These are phyloP conservation scores for Dryobota labecula DNA, from an alignment of 2,888 invertebrate species.

Conservation along the genomic window DNA sequence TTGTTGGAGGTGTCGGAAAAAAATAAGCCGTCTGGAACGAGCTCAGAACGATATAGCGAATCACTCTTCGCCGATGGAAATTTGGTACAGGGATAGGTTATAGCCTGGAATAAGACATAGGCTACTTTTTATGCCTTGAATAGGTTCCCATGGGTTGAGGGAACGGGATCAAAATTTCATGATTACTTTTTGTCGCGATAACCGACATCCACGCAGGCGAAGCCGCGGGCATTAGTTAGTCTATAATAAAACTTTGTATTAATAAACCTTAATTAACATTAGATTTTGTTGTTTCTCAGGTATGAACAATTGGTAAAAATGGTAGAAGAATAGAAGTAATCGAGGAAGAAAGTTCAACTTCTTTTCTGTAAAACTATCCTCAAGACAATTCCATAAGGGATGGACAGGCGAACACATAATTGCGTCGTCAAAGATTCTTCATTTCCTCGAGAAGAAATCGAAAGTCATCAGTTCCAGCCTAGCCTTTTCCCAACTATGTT, in stretches of 20 bases:
- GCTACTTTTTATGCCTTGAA: too few relatives aligned
- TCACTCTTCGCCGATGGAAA: too few relatives aligned
- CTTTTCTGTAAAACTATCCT: background rate
- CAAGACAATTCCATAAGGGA: background rate
- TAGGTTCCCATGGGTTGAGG: too few relatives aligned
- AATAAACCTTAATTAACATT: background rate
- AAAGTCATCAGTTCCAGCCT: background rate
- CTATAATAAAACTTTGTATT: background rate
- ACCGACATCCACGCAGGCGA: too few relatives aligned
- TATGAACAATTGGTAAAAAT: slow-evolving; percentile 18
- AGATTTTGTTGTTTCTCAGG: slow-evolving; percentile 24
- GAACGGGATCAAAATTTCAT: too few relatives aligned
- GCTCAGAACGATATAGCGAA: too few relatives aligned
- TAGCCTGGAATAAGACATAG: too few relatives aligned
- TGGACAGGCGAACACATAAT: background rate
- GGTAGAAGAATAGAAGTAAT: slow-evolving; percentile 9
- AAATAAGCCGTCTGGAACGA: too few relatives aligned
- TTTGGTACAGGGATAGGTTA: too few relatives aligned
- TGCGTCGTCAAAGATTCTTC: background rate
- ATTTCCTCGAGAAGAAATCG: background rate
- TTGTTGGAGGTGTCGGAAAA: too few relatives aligned
- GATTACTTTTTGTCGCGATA: too few relatives aligned
- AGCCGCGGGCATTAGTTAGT: too few relatives aligned
- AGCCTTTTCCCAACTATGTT: background rate
- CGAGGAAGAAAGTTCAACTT: background rate